Conservation (phyloP, 1,140 invertebrate genomes). For the Archegozetes longisetosus region DNA sequence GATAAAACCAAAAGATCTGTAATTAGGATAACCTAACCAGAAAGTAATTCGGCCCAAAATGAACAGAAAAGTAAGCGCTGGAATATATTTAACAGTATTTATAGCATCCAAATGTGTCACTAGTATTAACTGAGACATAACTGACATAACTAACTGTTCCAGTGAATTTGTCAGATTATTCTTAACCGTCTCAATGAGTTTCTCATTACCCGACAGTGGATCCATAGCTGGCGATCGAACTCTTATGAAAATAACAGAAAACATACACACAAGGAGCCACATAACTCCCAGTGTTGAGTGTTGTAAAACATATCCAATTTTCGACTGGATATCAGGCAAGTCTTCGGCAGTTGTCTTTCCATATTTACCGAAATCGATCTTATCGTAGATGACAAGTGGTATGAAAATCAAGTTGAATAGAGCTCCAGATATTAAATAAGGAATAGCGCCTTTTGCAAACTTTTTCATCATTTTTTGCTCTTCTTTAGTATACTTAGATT, state of each 20-base stretch:
- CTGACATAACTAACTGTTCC: not conserved
- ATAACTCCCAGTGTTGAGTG: not conserved
- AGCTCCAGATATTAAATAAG: too few relatives aligned
- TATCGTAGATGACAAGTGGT: too few relatives aligned
- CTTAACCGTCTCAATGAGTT: not conserved
- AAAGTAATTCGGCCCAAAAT: not conserved
- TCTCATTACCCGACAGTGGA: not conserved
- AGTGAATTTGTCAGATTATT: slow-evolving; percentile 1
- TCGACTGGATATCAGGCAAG: too few relatives aligned
- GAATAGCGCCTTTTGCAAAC: too few relatives aligned
- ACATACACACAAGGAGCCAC: not conserved
- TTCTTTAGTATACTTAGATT: too few relatives aligned
- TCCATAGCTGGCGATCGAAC: not conserved
- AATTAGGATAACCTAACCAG: not conserved
- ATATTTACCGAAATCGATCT: too few relatives aligned
- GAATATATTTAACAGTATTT: not conserved
- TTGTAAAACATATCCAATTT: not conserved
- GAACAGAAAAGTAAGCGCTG: not conserved
- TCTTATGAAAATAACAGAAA: not conserved
- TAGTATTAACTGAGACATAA: not conserved
- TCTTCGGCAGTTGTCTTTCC: too few relatives aligned
- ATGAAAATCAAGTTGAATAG: too few relatives aligned
- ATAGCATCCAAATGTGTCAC: not conserved
- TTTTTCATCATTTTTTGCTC: too few relatives aligned
- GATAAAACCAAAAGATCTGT: not conserved